phyloP scores from a whole-genome alignment of 2,888 invertebrate species.

The Latrodectus hesperus region DNA sequence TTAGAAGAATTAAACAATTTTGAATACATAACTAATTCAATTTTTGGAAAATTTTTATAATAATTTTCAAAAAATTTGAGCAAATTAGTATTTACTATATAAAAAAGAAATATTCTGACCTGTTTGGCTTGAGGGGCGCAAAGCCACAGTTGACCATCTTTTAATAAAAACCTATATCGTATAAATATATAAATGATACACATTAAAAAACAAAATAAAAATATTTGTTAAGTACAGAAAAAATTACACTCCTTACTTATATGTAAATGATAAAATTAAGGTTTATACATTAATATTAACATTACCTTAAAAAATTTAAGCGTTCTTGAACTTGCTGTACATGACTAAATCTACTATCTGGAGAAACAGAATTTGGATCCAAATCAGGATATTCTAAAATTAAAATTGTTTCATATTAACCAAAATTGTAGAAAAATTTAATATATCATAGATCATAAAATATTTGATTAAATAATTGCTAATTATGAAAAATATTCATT shows the following conservation, averaged over 20 bases:
- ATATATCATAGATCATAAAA: background rate
- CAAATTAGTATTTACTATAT: background rate
- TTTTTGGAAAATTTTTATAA: background rate
- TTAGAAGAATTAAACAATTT: too few relatives aligned
- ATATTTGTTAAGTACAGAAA: background rate
- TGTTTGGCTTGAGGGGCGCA: constrained; percentile 97
- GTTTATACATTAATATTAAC: background rate
- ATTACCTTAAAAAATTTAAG: constrained; percentile 85
- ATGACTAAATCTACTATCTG: constrained; percentile 92
- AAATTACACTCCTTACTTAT: background rate
- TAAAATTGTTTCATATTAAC: constrained; percentile 3
- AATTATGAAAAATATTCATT: too few relatives aligned
- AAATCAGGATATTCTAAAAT: constrained; percentile 83
- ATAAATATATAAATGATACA: background rate
- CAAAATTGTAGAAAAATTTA: background rate
- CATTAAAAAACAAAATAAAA: background rate
- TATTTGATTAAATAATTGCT: background rate
- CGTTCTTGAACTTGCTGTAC: constrained; percentile 94
- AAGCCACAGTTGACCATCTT: constrained; percentile 97
- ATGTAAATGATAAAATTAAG: background rate
- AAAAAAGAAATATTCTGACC: constrained; percentile 72
- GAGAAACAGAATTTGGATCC: constrained; percentile 80
- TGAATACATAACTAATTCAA: background rate
- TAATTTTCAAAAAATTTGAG: background rate
- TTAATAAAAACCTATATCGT: constrained; percentile 84